phyloP scores from a whole-genome alignment of 2,888 invertebrate genomes.

The Isoperla grammatica region DNA sequence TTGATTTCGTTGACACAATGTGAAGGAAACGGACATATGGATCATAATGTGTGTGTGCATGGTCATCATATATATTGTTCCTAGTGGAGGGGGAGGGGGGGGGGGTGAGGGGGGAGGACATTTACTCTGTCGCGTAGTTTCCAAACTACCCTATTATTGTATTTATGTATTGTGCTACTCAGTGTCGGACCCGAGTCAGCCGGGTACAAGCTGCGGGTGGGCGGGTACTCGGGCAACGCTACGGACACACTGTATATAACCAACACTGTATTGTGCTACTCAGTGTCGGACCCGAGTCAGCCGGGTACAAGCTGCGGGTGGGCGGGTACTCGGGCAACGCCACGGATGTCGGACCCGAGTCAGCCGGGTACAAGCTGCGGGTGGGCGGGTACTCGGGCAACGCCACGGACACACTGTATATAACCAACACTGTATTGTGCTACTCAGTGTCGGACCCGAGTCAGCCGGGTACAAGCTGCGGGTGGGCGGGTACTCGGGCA shows the following conservation, averaged over 20 bases:
- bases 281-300: slow-evolving; percentile 42
- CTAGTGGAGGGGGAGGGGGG: too few relatives aligned
- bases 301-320: slow-evolving; percentile 46
- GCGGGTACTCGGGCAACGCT: slow-evolving; percentile 48
- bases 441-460: slow-evolving; percentile 41
- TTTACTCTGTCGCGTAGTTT: too few relatives aligned
- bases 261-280: too few relatives aligned
- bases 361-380: slow-evolving; percentile 44
- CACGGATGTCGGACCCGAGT: slow-evolving; percentile 46
- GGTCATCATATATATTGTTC: too few relatives aligned
- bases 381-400: slow-evolving; percentile 50
- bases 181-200: slow-evolving; percentile 43
- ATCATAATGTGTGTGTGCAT: too few relatives aligned
- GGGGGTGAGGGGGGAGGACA: too few relatives aligned
- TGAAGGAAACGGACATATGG: too few relatives aligned
- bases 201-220: slow-evolving; percentile 46
- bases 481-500: slow-evolving; percentile 48
- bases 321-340: slow-evolving; percentile 49
- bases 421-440: neutral
- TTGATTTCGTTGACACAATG: too few relatives aligned
- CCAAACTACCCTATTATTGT: too few relatives aligned
- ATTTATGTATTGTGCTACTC: too few relatives aligned
- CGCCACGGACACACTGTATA: slow-evolving; percentile 47
- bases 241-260: slow-evolving; percentile 45
- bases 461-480: slow-evolving; percentile 44